These are phyloP conservation scores for Drosophila recens DNA, from an alignment of 2,888 invertebrate species.

Conservation along the genomic window DNA sequence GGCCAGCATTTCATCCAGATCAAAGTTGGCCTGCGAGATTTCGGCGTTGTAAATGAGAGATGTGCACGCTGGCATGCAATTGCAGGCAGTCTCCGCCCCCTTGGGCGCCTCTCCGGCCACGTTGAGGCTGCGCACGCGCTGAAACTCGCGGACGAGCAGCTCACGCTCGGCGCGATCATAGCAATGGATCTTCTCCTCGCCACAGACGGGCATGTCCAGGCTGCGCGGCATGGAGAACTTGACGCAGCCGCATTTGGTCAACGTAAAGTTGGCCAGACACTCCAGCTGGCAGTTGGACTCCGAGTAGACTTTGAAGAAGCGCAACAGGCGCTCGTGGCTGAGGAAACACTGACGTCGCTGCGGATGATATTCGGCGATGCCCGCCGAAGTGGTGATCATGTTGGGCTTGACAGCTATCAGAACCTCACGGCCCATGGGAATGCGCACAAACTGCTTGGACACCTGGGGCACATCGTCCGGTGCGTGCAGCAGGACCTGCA, in stretches of 20 bases:
- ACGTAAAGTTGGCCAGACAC: conserved; percentile 89
- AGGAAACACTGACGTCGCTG: conserved; percentile 89
- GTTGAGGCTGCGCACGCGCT: conserved; percentile 62
- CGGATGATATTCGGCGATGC: conserved; percentile 87
- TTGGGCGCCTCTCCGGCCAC: conserved; percentile 23
- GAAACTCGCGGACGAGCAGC: conserved; percentile 80
- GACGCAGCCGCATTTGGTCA: conserved; percentile 88
- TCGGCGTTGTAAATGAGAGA: conserved; percentile 83
- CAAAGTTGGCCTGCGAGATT: conserved; percentile 83
- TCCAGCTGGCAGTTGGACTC: conserved; percentile 91
- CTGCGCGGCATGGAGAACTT: conserved; percentile 89
- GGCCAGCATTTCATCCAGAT: conserved; percentile 77
- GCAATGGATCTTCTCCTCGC: conserved; percentile 84
- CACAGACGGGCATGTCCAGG: conserved; percentile 83
- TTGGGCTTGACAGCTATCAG: conserved; percentile 90
- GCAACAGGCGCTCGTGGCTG: conserved; percentile 87
- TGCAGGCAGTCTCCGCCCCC: conserved; percentile 70
- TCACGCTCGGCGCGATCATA: conserved; percentile 82
- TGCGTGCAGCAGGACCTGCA: conserved; percentile 88
- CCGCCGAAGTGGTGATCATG: conserved; percentile 90
- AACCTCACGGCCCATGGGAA: conserved; percentile 89
- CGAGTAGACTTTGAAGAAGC: conserved; percentile 89
- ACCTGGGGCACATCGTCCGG: conserved; percentile 89
- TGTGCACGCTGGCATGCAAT: conserved; percentile 84
- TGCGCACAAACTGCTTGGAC: conserved; percentile 89